These are phyloP conservation scores for Paratilapia polleni DNA, from an alignment of 2,113 vertebrate genomes.

Conservation along the genomic window DNA sequence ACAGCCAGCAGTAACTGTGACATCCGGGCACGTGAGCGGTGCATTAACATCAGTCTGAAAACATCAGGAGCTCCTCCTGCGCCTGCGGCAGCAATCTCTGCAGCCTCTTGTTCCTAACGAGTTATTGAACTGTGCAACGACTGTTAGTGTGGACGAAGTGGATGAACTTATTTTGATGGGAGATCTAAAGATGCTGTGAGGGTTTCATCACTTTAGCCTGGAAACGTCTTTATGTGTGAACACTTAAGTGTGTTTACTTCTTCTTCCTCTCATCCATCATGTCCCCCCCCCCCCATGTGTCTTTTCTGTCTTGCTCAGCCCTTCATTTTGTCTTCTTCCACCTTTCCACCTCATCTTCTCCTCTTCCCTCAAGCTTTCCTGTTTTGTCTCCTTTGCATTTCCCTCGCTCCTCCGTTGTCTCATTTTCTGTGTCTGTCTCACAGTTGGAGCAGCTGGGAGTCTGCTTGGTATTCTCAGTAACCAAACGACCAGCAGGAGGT, in stretches of 20 bases:
- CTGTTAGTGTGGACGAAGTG: neutral
- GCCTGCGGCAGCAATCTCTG: neutral
- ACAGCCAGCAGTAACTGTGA: too few species aligned
- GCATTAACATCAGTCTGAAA: too few species aligned
- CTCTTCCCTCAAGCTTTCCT: neutral
- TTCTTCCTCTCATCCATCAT: neutral
- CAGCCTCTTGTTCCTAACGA: too few species aligned
- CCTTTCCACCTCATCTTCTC: neutral
- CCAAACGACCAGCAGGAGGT: neutral
- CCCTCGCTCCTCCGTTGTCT: neutral
- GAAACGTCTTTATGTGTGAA: too few species aligned
- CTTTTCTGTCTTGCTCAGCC: neutral
- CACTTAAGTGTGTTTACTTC: neutral
- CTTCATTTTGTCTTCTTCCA: neutral
- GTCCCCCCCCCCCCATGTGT: neutral
- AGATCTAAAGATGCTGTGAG: neutral
- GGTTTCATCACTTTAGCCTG: neutral
- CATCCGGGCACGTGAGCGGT: too few species aligned
- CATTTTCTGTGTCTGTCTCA: neutral
- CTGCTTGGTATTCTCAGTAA: conserved; percentile 12
- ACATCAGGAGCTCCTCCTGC: neutral
- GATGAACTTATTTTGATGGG: neutral
- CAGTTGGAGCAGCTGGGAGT: neutral
- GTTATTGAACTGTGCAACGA: neutral
- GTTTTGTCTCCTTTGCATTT: neutral